Conservation (phyloP, 2,888 invertebrate species). For the Muschampia plurimacula region DNA sequence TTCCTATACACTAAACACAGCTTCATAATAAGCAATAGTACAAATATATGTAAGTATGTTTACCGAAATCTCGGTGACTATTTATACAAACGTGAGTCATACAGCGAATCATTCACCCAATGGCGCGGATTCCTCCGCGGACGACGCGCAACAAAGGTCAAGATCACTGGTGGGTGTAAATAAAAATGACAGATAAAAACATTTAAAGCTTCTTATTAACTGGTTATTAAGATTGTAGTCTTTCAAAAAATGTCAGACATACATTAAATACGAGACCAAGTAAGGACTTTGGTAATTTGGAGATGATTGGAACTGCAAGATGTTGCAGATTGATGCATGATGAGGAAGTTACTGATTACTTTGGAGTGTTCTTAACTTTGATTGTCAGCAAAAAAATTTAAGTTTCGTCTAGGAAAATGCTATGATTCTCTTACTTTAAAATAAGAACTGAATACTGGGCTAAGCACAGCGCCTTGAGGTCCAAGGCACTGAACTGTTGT, state of each 20-base stretch:
- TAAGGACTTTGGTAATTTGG: background rate
- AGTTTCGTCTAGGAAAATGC: no score
- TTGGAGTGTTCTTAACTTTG: no score
- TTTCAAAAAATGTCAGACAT: background rate
- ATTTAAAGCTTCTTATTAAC: background rate
- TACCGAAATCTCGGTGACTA: conserved; percentile 13
- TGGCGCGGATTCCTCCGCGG: conserved; percentile 14
- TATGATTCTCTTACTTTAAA: no score
- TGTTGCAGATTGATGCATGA: no score
- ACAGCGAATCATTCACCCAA: conserved; percentile 14
- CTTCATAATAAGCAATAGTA: no score
- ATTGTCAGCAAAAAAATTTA: no score
- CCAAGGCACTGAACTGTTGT: no score
- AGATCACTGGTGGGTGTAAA: conserved; percentile 28
- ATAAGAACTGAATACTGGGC: no score
- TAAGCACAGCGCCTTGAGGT: no score
- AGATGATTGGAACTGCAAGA: background rate
- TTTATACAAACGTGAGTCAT: conserved; percentile 26
- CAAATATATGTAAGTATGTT: background rate
- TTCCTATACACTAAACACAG: no score
- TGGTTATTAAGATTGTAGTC: background rate
- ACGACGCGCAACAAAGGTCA: conserved; percentile 29
- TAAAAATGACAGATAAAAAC: conserved; percentile 13
- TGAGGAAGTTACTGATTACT: no score
- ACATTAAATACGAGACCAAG: background rate